Evolutionary conservation across 2,113 vertebrate species (phyloP), one percentile per base, ranked within the genome.

Genomic region (Aleadryas rufinucha): DNA sequence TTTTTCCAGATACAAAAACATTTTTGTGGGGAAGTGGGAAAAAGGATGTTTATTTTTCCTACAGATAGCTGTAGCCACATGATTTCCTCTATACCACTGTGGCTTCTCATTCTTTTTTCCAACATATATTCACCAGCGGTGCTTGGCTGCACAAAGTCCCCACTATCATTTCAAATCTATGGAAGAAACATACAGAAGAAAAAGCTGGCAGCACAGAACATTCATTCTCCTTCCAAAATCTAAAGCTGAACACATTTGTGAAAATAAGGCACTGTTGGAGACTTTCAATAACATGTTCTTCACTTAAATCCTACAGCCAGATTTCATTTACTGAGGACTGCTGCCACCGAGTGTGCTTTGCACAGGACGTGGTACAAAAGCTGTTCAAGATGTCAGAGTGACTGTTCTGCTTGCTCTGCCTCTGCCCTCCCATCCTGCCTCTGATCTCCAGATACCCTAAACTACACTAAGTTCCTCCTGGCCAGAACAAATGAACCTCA

Each of bases 1-100:
- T 87, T 87, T 89, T 93, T 82, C 87, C 87, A 94, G 81, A 96
- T 74, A 95, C 21, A 83, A 87, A 94, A 91, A 71, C 65, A 72
- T 85, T 95, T 94, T 78, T 89, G 66, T n/a, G 84, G 56, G 41
- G 22, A 88, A 90, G 56, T 70, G 66, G 94, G 69, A 70, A 93
- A 92, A 94, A 87, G 79, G 33, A 83, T 94, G 90, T 91, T 91
- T 95, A 95, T 94, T 95, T 95, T 96, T 85, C 78, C 87, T 91
- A 89, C 42, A 91, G 94, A 92, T 92, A 93, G 44, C 70, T 91
- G 57, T 68, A 91, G 70, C 81, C 87, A 94, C 91, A 89, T 61
- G 50, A 94, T 95, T 96, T 95, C 89, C 71, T 91, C 94, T 84
- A 93, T 57, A 91, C 54, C 63, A 74, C 54, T 88, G 63, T 39